phyloP scores from a whole-genome alignment of 2,797 vertebrate species.

The Myripristis murdjan region DNA sequence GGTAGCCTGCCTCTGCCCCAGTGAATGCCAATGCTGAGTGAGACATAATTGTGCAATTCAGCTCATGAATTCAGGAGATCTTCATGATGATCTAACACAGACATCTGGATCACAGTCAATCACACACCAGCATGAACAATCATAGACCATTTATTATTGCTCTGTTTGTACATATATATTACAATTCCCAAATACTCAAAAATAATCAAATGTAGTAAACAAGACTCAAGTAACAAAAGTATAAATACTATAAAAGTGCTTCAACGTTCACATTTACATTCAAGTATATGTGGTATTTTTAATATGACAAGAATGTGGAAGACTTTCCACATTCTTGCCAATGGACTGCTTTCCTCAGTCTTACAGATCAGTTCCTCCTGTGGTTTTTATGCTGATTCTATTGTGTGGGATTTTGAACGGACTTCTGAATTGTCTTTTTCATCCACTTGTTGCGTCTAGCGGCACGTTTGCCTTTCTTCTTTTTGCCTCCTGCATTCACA shows the following conservation, averaged over 20 bases:
- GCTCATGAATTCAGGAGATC: neutral
- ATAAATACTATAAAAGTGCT: constrained; percentile 35
- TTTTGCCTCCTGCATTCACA: constrained; percentile 22
- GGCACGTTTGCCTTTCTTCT: constrained; percentile 44
- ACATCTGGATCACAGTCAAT: neutral
- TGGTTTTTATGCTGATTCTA: neutral
- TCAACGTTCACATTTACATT: constrained; percentile 23
- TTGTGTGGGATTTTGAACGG: constrained; percentile 27
- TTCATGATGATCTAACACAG: neutral
- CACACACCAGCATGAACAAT: neutral
- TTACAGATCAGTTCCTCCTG: constrained; percentile 15
- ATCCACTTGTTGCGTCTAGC: constrained; percentile 57
- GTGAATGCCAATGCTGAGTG: neutral
- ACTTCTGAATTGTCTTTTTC: constrained; percentile 53
- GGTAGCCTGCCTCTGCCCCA: constrained; percentile 3
- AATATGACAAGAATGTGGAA: neutral
- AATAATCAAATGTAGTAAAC: neutral
- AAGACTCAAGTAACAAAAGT: constrained; percentile 16
- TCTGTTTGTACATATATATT: constrained; percentile 22
- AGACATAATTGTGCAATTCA: neutral
- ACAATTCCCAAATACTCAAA: neutral
- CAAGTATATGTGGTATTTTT: neutral
- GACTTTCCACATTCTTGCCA: neutral
- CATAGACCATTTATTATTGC: constrained; percentile 53
- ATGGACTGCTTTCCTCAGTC: constrained; percentile 1